Evolutionary conservation across 2,797 vertebrate species (phyloP), one percentile per base, ranked within the genome.

Genomic region (Coregonus suidteri): DNA sequence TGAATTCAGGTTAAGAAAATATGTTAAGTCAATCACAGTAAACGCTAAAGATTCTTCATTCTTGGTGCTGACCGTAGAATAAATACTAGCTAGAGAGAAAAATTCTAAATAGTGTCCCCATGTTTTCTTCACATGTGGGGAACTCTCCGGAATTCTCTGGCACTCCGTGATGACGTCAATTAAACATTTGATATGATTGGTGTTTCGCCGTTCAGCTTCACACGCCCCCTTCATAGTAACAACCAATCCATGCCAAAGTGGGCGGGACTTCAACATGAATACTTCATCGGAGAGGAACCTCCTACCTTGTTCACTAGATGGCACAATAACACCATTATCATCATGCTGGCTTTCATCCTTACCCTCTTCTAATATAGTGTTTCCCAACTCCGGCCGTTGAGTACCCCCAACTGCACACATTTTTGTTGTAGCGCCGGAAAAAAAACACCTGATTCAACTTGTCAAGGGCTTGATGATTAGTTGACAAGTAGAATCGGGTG

Each of bases 121-220:
- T 73, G 82, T 82, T 88, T 79, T 80, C 47, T 15, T 92, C 90
- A 91, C 91, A 87, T 85, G 92, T 77, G 84, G 69, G 30, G 5
- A 35, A 3, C 69, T 51, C 71, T 51, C 64, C 64, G 13, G 25
- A 66, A 15, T 14, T 1, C 3, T 25, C 52, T 0, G 86, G 0
- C 89, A 85, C 87, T 16, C 0, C 2, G 0, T 79, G 77, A 88
- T 93, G 90, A 93, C 90, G 88, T 47, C 5, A 25, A 3, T 41
- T 4, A 51, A 11, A 31, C 5, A 52, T 20, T 20, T 11, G 0
- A 30, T 14, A 52, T 52, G 20, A 71, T 71, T 71, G 47, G 70
- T 71, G 4, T 66, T 66, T 34, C 14, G 14, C 64, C 25, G 4
- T 31, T 9, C 1, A 66, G 0, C 4, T 66, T 31, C 1, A 30